A percentile compares a stretch with the other conserved stretches of the same genome.
Evolutionary conservation across 2,113 vertebrate genomes (phyloP).

Genomic region (Struthio camelus): DNA sequence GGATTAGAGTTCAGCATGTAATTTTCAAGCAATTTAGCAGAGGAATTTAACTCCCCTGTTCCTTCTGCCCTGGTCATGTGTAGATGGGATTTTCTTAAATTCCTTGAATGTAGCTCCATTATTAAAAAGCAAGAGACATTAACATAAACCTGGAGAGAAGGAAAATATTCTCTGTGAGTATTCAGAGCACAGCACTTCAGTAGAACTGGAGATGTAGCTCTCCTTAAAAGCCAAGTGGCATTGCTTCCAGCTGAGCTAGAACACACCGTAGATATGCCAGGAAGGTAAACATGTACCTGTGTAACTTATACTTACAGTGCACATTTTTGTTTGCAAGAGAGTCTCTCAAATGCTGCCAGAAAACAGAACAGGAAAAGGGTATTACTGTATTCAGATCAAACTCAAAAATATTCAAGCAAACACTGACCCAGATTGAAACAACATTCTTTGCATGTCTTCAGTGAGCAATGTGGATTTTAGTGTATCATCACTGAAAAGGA

Average conservation of each 20-base stretch:
- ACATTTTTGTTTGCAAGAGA: background rate
- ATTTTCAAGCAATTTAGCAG: background rate
- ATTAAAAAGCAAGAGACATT: background rate
- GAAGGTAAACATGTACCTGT: background rate
- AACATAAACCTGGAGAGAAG: background rate
- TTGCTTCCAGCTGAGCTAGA: background rate
- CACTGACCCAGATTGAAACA: conserved; percentile 1
- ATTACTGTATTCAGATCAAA: background rate
- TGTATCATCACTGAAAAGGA: background rate
- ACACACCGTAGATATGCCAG: background rate
- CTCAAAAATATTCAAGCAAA: conserved; percentile 20
- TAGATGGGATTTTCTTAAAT: background rate
- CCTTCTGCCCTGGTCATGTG: background rate
- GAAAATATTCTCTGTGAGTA: background rate
- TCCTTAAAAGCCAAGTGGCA: background rate
- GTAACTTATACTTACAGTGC: background rate
- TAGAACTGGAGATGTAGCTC: background rate
- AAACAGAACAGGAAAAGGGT: background rate
- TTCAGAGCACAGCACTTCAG: background rate
- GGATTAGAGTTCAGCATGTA: background rate
- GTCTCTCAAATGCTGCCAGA: background rate
- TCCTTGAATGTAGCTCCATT: background rate
- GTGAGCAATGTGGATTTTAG: background rate
- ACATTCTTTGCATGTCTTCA: conserved; percentile 17
- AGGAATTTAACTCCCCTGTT: background rate